A percentile compares a stretch with the other conserved stretches of the same genome.
Evolutionary conservation across 2,113 vertebrate genomes (phyloP).

Genomic region (Panurus biarmicus): DNA sequence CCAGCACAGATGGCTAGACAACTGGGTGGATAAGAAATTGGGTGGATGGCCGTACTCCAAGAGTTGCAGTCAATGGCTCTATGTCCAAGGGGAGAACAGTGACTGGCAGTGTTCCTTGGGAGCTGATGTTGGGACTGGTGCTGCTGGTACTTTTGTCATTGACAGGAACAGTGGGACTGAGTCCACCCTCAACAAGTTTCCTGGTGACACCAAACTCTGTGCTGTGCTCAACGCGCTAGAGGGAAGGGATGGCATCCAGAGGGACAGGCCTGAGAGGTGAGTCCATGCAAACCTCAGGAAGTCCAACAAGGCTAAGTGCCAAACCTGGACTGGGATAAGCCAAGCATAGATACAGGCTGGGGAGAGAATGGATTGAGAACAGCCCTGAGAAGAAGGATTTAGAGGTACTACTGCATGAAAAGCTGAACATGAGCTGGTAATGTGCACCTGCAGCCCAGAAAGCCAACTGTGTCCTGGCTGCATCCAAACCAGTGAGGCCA

Average conservation of each 20-base stretch:
- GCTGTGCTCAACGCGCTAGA: not conserved
- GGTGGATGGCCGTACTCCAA: not conserved
- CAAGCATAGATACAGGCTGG: not conserved
- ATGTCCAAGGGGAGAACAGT: not conserved
- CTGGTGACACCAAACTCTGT: not conserved
- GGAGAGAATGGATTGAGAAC: not conserved
- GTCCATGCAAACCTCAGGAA: not conserved
- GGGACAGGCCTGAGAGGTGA: not conserved
- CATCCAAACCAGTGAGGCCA: not conserved
- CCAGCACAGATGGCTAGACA: no score
- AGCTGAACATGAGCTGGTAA: not conserved
- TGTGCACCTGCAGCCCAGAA: not conserved
- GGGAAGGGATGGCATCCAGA: not conserved
- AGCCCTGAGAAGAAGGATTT: not conserved
- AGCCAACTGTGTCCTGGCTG: not conserved
- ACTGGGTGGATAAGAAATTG: not conserved
- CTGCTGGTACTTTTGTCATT: not conserved
- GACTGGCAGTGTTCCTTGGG: not conserved
- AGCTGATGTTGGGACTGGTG: accelerated
- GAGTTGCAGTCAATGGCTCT: not conserved
- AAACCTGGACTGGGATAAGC: not conserved
- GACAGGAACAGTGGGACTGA: not conserved
- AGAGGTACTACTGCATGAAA: not conserved
- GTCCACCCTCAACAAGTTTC: not conserved
- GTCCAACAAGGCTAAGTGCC: not conserved